phyloP scores from a whole-genome alignment of 2,113 vertebrate species.

The Solenodon paradoxus region DNA sequence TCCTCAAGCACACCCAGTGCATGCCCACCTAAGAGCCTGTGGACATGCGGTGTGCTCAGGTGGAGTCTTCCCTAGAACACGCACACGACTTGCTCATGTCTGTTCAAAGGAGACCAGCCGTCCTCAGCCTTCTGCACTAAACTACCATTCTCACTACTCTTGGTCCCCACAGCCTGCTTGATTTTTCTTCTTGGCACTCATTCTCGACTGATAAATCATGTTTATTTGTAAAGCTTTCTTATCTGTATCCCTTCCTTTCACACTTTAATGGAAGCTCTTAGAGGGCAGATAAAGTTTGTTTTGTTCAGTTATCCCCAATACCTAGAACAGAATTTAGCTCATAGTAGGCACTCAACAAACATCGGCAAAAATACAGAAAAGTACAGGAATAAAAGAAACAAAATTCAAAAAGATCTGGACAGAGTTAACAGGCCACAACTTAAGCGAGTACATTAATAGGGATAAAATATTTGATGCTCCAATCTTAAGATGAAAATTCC shows the following conservation, averaged over 20 bases:
- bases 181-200: background rate
- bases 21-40: background rate
- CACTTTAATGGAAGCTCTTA: background rate
- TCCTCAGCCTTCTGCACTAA: background rate
- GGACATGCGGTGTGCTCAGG: rapidly evolving
- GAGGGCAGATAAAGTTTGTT: background rate
- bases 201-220: background rate
- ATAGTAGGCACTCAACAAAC: too few relatives aligned
- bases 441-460: background rate
- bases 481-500: background rate
- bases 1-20: background rate
- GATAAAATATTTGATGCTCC: background rate
- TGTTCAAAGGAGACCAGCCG: background rate
- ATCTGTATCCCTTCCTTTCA: background rate
- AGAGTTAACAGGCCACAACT: background rate
- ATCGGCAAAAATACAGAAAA: too few relatives aligned
- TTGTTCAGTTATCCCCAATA: background rate
- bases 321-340: background rate
- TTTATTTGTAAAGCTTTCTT: background rate
- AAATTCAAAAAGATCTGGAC: background rate
- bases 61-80: background rate
- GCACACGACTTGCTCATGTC: background rate
- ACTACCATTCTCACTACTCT: background rate
- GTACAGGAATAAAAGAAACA: background rate
- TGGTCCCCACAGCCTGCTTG: background rate